Percentiles rank a stretch among this genome's conserved stretches.
Conservation (phyloP, 2,113 vertebrate genomes). For the Octodon degus region DNA sequence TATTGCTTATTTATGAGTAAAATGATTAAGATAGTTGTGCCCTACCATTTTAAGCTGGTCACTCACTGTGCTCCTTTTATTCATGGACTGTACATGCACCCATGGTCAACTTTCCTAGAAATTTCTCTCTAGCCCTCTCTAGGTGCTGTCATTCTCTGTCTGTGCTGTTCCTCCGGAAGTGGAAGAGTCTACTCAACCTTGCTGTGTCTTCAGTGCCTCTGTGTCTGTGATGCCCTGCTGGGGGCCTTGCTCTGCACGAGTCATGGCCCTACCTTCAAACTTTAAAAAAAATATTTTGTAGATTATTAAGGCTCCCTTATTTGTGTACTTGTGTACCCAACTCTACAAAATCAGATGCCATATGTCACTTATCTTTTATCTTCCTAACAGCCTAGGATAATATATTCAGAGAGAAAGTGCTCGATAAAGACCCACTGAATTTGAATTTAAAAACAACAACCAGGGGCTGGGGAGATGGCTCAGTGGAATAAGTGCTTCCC, state of each 20-base stretch:
- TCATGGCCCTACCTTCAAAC: background rate
- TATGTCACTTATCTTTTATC: background rate
- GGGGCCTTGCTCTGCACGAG: background rate
- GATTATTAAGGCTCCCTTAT: background rate
- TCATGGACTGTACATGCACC: background rate
- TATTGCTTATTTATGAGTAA: background rate
- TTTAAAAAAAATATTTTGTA: background rate
- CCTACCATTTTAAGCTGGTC: background rate
- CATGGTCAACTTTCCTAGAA: background rate
- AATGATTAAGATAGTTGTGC: background rate
- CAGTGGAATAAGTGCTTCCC: too few relatives aligned
- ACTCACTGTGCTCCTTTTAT: background rate
- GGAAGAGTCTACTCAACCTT: background rate
- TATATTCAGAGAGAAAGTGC: background rate
- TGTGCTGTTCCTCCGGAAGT: background rate
- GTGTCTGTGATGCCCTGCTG: background rate
- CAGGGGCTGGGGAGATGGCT: background rate
- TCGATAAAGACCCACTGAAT: background rate
- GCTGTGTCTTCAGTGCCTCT: background rate
- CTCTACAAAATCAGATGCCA: background rate
- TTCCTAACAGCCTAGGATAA: background rate
- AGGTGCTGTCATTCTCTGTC: background rate
- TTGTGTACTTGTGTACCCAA: background rate
- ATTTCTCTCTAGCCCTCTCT: background rate
- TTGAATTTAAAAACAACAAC: slow-evolving; percentile 41